Base-by-base conservation (phyloP, 1,140 invertebrate species). In the Teleogryllus occipitalis region DNA sequence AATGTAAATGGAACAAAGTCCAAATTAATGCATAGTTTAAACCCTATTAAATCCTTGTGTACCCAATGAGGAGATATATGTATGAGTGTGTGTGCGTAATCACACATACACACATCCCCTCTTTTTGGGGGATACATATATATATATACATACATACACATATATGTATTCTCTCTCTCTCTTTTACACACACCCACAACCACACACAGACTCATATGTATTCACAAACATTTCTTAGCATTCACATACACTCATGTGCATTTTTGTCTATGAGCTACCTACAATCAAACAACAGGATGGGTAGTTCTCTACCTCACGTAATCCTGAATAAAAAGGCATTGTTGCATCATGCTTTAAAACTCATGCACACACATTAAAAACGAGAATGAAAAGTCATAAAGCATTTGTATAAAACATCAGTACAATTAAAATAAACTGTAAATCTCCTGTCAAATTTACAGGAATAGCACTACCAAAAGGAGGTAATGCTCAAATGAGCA, bases 371-470 rank as follows among this genome's bases (percentile, higher is more conserved):
- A 65, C 7, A 65, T 65, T 65, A 18, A 65, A 65, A 65, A 65
- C 54, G 18, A 65, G 54, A 65, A 65, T 65, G 54, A 65, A 39
- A 39, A 65, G 54, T 65, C 54, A 18, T 65, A 65, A 65, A 65
- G 54, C 54, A 65, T 65, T 65, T 65, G 54, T 65, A 65, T 65
- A 65, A 65, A 65, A 65, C 54, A 65, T 65, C 18, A 65, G 54
- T 65, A 65, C 54, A 65, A 65, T 65, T 65, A 65, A 65, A 65
- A 65, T 65, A 65, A 65, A 65, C 54, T 65, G 18, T 65, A 65
- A 65, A 65, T 65, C 54, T 65, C 54, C 54, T 65, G 54, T 65
- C 54, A 65, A 65, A 65, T 65, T 65, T 65, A 65, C 54, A 65
- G 54, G 18, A 65, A 65, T 65, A 65, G 54, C 54, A 65, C 54